Evolutionary conservation across 2,113 vertebrate species (phyloP).

Genomic region (Plecotus auritus): DNA sequence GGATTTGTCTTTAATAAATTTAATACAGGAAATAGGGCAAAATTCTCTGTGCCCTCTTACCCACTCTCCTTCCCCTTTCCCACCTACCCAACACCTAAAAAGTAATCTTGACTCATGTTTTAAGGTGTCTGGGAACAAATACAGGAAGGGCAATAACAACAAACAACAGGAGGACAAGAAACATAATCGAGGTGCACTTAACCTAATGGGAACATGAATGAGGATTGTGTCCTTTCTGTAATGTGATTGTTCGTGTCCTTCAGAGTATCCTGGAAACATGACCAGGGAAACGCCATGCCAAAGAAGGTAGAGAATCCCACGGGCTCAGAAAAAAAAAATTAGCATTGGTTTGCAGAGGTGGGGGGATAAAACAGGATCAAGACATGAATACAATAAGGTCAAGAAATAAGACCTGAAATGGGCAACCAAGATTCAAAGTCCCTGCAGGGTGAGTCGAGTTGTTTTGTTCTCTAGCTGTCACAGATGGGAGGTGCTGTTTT

Average conservation of each 20-base stretch:
- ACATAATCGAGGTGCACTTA: conserved; percentile 31
- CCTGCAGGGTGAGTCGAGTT: no score
- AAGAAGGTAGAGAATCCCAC: conserved; percentile 24
- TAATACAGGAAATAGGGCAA: conserved; percentile 20
- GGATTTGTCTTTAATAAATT: neutral
- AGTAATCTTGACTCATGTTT: conserved; percentile 55
- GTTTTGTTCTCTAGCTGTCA: no score
- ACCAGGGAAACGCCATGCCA: conserved; percentile 41
- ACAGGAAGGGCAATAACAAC: conserved; percentile 62
- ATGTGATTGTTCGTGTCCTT: conserved; percentile 64
- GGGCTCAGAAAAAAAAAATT: neutral
- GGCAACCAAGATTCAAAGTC: no score
- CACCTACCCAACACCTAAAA: conserved; percentile 53
- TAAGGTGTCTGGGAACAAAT: conserved; percentile 70
- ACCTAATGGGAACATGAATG: conserved; percentile 52
- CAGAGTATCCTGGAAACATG: conserved; percentile 68
- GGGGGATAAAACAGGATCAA: neutral
- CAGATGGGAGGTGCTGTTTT: no score
- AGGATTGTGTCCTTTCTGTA: conserved; percentile 48
- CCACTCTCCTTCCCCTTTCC: neutral
- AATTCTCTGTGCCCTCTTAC: neutral
- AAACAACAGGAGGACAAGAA: conserved; percentile 57
- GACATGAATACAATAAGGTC: neutral
- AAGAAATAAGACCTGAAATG: neutral
- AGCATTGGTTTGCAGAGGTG: neutral